Conservation (phyloP, 2,888 invertebrate species). For the Odontocolon sp. region DNA sequence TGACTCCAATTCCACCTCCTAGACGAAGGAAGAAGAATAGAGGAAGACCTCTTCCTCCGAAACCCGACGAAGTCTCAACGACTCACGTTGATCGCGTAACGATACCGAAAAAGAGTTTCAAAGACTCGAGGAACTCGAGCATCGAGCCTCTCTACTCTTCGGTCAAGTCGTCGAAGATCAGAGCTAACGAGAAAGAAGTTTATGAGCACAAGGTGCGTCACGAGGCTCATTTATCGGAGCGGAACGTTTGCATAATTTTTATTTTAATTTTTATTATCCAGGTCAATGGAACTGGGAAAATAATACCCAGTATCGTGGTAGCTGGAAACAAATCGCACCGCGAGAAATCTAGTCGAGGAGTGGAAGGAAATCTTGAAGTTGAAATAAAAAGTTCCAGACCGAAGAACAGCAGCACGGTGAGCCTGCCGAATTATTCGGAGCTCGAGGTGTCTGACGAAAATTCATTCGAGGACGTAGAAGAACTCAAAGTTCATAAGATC, state of each 20-base stretch:
- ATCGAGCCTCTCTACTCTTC: conserved; percentile 76
- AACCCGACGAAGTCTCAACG: conserved; percentile 71
- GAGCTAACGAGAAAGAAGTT: conserved; percentile 67
- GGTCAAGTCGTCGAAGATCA: conserved; percentile 65
- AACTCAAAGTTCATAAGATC: conserved; percentile 46
- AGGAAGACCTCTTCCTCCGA: conserved; percentile 75
- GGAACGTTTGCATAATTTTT: neutral
- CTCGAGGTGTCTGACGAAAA: conserved; percentile 70
- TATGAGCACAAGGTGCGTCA: conserved; percentile 72
- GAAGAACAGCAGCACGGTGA: conserved; percentile 82
- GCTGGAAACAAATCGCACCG: conserved; percentile 61
- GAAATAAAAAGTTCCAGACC: conserved; percentile 65
- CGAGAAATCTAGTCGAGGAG: conserved; percentile 53
- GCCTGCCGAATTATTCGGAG: conserved; percentile 83
- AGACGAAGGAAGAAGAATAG: conserved; percentile 72
- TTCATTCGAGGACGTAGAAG: conserved; percentile 23
- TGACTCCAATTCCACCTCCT: conserved; percentile 78
- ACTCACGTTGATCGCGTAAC: conserved; percentile 61
- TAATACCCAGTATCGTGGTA: conserved; percentile 72
- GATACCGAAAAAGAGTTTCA: conserved; percentile 18
- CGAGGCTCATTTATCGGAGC: neutral
- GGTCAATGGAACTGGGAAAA: conserved; percentile 73
- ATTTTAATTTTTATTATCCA: conserved; percentile 40
- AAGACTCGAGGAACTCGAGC: conserved; percentile 47
- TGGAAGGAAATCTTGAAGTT: conserved; percentile 1